Percentiles rank a stretch among this genome's conserved stretches.
phyloP scores from a whole-genome alignment of 2,113 vertebrate species.

The Calidris pygmaea region DNA sequence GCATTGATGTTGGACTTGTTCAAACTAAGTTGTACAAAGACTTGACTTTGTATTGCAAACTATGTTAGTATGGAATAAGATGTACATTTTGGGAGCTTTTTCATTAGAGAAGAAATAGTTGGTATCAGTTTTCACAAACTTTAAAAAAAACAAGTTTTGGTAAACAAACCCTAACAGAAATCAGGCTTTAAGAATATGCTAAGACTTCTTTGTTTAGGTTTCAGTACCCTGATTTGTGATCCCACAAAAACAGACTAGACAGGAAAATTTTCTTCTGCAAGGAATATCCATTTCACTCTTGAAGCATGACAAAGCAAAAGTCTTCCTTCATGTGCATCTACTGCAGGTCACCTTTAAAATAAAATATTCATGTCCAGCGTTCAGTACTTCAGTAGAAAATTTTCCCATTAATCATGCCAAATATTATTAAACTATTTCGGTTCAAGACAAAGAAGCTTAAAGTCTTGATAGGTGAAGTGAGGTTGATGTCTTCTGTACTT shows the following conservation, averaged over 20 bases:
- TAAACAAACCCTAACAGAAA: not conserved
- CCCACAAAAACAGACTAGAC: not conserved
- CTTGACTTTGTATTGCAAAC: not conserved
- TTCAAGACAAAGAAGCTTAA: conserved; percentile 41
- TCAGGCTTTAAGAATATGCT: not conserved
- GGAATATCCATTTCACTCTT: not conserved
- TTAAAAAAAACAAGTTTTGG: not conserved
- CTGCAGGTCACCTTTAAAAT: conserved; percentile 54
- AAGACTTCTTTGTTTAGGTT: not conserved
- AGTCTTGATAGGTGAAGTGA: conserved; percentile 50
- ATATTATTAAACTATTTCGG: conserved; percentile 21
- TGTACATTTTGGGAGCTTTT: not conserved
- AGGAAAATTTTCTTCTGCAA: not conserved
- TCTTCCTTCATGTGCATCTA: not conserved
- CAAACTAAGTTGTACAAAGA: not conserved
- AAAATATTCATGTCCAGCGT: conserved; percentile 10
- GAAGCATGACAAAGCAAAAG: conserved; percentile 37
- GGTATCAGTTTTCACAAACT: not conserved
- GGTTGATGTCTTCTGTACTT: conserved; percentile 16
- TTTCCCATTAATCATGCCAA: conserved; percentile 20
- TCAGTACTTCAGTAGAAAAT: conserved; percentile 14
- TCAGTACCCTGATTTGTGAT: not conserved
- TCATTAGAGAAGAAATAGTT: not conserved
- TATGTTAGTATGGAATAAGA: not conserved
- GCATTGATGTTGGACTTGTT: not conserved